A percentile compares a stretch with the other conserved stretches of the same genome.
Evolutionary conservation across 2,113 vertebrate species (phyloP).

Genomic region (Empidonax alnorum): DNA sequence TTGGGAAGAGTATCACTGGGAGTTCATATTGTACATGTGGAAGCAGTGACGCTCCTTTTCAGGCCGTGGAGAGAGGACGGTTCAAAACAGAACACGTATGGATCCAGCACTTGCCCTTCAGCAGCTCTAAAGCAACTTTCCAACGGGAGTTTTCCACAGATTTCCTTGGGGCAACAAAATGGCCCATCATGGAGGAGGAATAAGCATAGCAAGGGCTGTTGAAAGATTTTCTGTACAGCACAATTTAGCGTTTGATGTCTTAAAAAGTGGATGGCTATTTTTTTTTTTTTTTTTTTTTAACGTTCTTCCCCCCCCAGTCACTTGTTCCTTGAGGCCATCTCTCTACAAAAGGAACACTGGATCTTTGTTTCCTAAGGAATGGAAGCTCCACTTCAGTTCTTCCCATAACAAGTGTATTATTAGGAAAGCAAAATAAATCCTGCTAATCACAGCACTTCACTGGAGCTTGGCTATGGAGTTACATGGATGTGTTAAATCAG

Average conservation of each 20-base stretch:
- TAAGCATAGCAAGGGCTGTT: not conserved
- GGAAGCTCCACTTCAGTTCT: not conserved
- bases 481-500: not conserved
- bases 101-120: not conserved
- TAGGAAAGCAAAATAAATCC: slow-evolving; percentile 5
- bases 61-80: not conserved
- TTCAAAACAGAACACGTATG: not conserved
- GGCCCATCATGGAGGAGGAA: not conserved
- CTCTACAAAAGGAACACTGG: not conserved
- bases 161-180: not conserved
- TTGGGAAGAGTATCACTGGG: slow-evolving; percentile 18
- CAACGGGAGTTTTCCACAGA: not conserved
- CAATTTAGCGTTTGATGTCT: not conserved
- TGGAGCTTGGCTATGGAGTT: not conserved
- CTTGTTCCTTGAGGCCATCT: not conserved
- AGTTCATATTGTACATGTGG: slow-evolving; percentile 34
- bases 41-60: not conserved
- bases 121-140: not conserved
- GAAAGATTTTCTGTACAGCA: not conserved
- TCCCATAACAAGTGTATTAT: not conserved
- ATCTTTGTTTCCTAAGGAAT: slow-evolving; percentile 10
- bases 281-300: not conserved
- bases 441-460: not conserved
- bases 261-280: not conserved
- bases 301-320: not conserved